Evolutionary conservation across 2,888 invertebrate species (phyloP), one percentile per base, ranked within the genome.

Genomic region (Tanytarsus gracilentus): DNA sequence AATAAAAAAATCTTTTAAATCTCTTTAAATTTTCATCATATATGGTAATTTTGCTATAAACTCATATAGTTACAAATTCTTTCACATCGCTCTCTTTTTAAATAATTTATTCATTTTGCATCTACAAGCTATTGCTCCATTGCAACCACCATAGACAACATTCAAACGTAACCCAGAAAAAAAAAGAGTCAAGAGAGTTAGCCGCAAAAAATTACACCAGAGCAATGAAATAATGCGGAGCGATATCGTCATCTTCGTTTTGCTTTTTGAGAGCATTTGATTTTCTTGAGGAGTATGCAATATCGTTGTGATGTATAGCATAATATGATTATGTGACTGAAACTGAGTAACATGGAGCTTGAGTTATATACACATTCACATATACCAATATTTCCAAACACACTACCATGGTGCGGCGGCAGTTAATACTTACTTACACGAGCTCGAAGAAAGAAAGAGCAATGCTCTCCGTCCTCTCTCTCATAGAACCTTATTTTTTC

Each of bases 301-400:
- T 40, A 56, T 26, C 55, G 23, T 21, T 44, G n/a, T n/a, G 55
- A 39, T 56, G 55, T 56, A 27, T 53, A 56, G 27, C 55, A 56
- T 56, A 56, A 56, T 56, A 36, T 39, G 23, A 53, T 56, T 56
- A 56, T 56, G 27, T 40, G 55, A 56, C 40, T 40, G 48, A 48
- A 9, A 44, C 44, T 11, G 21, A 23, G 44, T 44, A 44, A 23
- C 44, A 7, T 11, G 23, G 21, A 44, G 16, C 21, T 23, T 23
- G 11, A n/a, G 50, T 27, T 9, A 25, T 9, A n/a, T 23, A 53
- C 36, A 53, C 53, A 53, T 23, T 14, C 23, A 23, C 44, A 44
- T 11, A 8, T 11, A 18, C 18, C 36, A 18, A 44, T 18, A 23
- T 23, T 44, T 44, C 18, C 44, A 44, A 23, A 44, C 23, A 44